These are phyloP conservation scores for Odontesthes bonariensis DNA, from an alignment of 2,113 vertebrate genomes.

Conservation along the genomic window DNA sequence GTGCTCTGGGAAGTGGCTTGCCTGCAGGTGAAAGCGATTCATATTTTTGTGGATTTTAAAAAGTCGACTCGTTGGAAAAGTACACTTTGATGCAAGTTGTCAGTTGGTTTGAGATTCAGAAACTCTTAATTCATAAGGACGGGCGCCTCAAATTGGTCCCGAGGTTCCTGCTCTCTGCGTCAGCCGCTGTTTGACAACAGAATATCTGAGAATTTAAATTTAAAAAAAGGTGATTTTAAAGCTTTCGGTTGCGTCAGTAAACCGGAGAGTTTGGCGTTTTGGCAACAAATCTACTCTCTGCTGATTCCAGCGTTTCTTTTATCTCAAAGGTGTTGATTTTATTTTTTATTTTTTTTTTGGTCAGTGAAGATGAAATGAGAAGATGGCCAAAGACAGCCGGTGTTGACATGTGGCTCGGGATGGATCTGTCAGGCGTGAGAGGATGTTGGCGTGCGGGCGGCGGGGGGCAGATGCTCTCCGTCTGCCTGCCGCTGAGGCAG, in stretches of 20 bases:
- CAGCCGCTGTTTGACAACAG: conserved; percentile 38
- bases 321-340: conserved; percentile 2
- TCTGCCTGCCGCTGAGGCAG: conserved; percentile 35
- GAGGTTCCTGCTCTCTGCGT: conserved; percentile 45
- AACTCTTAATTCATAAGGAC: too few species aligned
- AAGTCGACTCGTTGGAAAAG: conserved; percentile 30
- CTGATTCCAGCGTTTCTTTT: background rate
- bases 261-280: conserved; percentile 8
- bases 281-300: background rate
- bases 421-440: conserved; percentile 37
- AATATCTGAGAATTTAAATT: conserved; percentile 31
- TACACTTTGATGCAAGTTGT: conserved; percentile 41
- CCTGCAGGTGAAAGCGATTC: conserved; percentile 57
- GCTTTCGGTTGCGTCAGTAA: background rate
- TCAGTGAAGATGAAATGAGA: conserved; percentile 1
- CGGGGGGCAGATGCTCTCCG: conserved; percentile 6
- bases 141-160: too few species aligned
- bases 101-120: conserved; percentile 25
- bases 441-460: conserved; percentile 17
- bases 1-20: conserved; percentile 66
- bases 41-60: conserved; percentile 40
- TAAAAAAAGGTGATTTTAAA: conserved; percentile 33
- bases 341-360: too few species aligned
- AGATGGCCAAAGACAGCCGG: conserved; percentile 33
- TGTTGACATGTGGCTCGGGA: conserved; percentile 46